Evolutionary conservation across 2,113 vertebrate species (phyloP), one percentile per base, ranked within the genome.

Genomic region (Cricetomys ansorgei): DNA sequence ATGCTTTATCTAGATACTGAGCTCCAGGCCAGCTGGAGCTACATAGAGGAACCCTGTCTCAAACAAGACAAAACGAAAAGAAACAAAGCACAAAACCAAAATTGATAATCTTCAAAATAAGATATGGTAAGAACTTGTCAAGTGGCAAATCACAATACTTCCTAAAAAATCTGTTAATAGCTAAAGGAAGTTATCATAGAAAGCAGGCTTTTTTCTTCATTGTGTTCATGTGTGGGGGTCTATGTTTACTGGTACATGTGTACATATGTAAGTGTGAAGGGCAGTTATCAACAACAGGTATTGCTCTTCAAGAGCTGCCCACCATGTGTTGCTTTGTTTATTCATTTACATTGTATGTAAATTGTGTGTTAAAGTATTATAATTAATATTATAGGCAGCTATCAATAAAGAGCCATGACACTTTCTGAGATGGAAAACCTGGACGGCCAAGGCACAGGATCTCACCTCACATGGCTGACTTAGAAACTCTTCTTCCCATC

Each of bases 101-200:
- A 67, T 4, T 50, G 43, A 50, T 50, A 50, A 85, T 50, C 10
- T 37, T 65, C 34, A 53, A 69, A 70, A 21, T 25, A 27, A 67
- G 29, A 57, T 8, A 45, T 29, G 6, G 29, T 21, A 29, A 37
- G 88, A 95, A 91, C n/a, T 12, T 95, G 23, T 1, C 59, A 91
- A 79, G 10, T 67, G 57, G 43, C 9, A 92, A 92, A 77, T 53
- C 72, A 87, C 53, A 76, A 25, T 45, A 84, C 80, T 94, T 93
- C 88, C 59, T 92, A 69, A 64, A 69, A 64, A 90, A 65, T 80
- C 55, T 65, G 34, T 84, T 77, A 70, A 23, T 81, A 89, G 69
- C 67, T 94, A 83, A 0, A 81, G 13, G 43, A 57, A 73, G 34
- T 7, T 83, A n/a, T 73, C 59, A 91, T 0, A 6, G 45, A 50